Evolutionary conservation across 2,113 vertebrate species (phyloP), one percentile per base, ranked within the genome.

Genomic region (Cyanoderma ruficeps): DNA sequence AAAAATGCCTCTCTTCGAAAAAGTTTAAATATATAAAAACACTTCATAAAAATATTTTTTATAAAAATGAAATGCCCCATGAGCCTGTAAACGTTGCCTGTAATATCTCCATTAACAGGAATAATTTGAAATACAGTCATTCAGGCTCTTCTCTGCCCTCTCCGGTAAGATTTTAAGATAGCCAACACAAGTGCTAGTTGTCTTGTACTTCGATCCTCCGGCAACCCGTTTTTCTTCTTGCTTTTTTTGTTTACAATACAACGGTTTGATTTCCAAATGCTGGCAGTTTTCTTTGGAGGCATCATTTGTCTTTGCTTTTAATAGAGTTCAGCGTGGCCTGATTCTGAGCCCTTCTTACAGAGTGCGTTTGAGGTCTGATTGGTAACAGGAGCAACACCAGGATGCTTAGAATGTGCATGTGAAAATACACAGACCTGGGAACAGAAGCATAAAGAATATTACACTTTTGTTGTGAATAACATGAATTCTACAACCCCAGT

Each of bases 341-440:
- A 67, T 93, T 94, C 90, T 86, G 95, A 96, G 85, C 89, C 27
- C 47, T 77, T 80, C 74, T 95, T 68, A 78, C 25, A 24, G 37
- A 72, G 90, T 41, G 50, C 52, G 94, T 74, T 59, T 76, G 95
- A 85, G 97, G 92, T 94, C 97, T 98, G 80, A 82, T n/a, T 7
- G 97, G 98, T 89, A 99, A 97, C 74, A 97, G 68, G 12, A 99
- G 92, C 76, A 98, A 97, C 52, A 98, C 97, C 97, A 99, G 97
- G 97, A 99, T 97, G 96, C 99, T 98, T 95, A 98, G 87, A 95
- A 99, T 97, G 95, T 99, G 99, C 94, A 99, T 97, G 75, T 99
- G 98, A 95, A 99, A 99, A 97, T 99, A 99, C 98, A 99, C 98
- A 20, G 99, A 99, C 97, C 99, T 99, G 84, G 39, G 76, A 96